phyloP scores from a whole-genome alignment of 2,113 vertebrate genomes.

The Delphinus delphis region DNA sequence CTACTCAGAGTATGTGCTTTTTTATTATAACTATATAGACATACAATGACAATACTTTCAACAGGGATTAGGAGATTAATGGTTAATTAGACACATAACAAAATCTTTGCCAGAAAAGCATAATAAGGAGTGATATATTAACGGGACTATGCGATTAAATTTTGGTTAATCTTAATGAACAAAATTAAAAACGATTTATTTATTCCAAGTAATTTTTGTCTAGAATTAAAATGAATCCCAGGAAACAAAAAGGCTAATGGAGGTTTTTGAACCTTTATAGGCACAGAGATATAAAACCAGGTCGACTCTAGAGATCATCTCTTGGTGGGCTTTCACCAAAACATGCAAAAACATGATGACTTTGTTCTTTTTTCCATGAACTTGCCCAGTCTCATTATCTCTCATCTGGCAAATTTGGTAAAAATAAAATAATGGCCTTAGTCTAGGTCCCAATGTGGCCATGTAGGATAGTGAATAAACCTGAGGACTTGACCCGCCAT shows the following conservation, averaged over 20 bases:
- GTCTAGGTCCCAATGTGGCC: not conserved
- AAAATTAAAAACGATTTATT: slow-evolving; percentile 48
- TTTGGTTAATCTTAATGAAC: slow-evolving; percentile 49
- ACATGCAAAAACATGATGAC: not conserved
- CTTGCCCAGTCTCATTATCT: not conserved
- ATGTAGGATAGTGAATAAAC: not conserved
- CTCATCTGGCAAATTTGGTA: not conserved
- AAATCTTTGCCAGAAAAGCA: not conserved
- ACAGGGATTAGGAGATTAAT: not conserved
- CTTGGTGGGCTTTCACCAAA: not conserved
- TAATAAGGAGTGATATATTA: slow-evolving; percentile 32
- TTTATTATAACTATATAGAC: not conserved
- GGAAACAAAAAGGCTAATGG: slow-evolving; percentile 43
- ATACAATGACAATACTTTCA: not conserved
- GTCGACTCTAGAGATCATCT: not conserved
- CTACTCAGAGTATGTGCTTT: not conserved
- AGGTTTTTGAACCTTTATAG: slow-evolving; percentile 20
- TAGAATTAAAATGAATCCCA: slow-evolving; percentile 44
- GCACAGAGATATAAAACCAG: not conserved
- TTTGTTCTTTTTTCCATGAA: not conserved
- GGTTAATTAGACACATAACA: not conserved
- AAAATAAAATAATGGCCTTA: not conserved
- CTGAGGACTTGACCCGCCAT: not conserved
- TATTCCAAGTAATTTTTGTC: slow-evolving; percentile 37
- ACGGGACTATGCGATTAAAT: slow-evolving; percentile 13